Percentiles rank a stretch among this genome's conserved stretches.
phyloP scores from a whole-genome alignment of 1,140 invertebrate species.

The Drosophila pruinosa region DNA sequence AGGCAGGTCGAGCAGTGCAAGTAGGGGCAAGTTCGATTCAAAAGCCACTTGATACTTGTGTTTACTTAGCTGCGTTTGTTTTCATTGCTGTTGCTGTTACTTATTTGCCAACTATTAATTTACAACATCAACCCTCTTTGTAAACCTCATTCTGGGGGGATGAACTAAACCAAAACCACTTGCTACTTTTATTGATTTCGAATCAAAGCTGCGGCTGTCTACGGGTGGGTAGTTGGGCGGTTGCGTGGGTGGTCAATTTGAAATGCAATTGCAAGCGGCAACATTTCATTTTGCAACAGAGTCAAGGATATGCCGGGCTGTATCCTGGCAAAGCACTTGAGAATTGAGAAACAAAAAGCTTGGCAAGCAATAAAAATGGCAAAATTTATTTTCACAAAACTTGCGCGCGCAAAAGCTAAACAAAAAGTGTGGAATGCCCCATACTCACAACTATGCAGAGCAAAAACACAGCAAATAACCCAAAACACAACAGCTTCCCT shows the following conservation, averaged over 20 bases:
- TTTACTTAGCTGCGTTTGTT: constrained; percentile 2
- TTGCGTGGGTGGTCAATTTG: neutral
- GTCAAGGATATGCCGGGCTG: constrained; percentile 34
- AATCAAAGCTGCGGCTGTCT: constrained; percentile 13
- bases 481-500: constrained; percentile 1
- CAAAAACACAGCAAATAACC: constrained; percentile 17
- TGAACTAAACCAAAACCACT: neutral
- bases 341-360: constrained; percentile 70
- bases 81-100: neutral
- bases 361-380: constrained; percentile 62
- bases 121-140: neutral
- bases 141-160: no score
- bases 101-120: constrained; percentile 17
- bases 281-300: constrained; percentile 67
- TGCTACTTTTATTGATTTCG: constrained; percentile 23
- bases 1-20: no score
- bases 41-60: constrained; percentile 9
- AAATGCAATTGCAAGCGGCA: constrained; percentile 58
- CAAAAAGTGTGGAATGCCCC: constrained; percentile 47
- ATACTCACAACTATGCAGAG: constrained; percentile 15
- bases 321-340: constrained; percentile 69
- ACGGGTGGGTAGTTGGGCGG: neutral
- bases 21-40: neutral
- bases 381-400: constrained; percentile 45
- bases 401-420: constrained; percentile 47